Conservation (phyloP, 2,797 vertebrate genomes). For the Buceros bicornis region DNA sequence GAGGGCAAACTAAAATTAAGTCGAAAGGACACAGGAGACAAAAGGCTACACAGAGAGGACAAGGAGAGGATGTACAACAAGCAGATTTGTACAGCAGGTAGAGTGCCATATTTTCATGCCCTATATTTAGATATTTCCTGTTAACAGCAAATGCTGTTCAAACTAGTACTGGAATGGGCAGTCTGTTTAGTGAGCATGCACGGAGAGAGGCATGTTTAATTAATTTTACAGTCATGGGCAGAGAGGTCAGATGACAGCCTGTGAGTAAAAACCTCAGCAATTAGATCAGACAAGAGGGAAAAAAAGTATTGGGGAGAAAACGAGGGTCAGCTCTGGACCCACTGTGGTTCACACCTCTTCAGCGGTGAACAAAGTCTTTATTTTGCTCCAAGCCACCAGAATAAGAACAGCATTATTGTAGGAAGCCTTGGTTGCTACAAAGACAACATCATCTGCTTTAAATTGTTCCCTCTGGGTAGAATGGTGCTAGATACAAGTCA, state of each 20-base stretch:
- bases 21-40: constrained; percentile 45
- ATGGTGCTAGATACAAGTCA: neutral
- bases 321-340: neutral
- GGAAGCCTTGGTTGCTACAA: neutral
- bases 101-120: neutral
- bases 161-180: neutral
- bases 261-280: constrained; percentile 5
- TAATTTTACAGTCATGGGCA: neutral
- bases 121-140: neutral
- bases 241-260: constrained; percentile 22
- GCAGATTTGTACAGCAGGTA: neutral
- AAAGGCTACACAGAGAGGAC: neutral
- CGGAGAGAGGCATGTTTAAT: constrained; percentile 29
- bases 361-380: neutral
- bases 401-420: neutral
- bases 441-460: neutral
- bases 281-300: neutral
- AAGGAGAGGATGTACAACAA: neutral
- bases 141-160: neutral
- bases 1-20: constrained; percentile 64
- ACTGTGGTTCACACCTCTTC: neutral
- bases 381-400: neutral
- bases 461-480: neutral
- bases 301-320: neutral
- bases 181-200: neutral